Conservation (phyloP, 2,113 vertebrate species). For the Hemiprocne comata region DNA sequence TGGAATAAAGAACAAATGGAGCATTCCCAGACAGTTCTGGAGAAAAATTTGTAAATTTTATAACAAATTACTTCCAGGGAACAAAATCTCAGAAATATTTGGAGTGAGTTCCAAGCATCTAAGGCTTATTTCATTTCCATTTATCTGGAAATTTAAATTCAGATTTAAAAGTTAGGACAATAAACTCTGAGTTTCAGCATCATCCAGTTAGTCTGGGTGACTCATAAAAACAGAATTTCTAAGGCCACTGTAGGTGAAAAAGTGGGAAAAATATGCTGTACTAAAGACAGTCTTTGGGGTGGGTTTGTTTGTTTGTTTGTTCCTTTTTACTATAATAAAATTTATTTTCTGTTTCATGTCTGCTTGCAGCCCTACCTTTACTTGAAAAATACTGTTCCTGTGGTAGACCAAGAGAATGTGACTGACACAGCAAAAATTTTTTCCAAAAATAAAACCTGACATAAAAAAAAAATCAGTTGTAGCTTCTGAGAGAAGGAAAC, state of each 20-base stretch:
- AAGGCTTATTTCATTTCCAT: background rate
- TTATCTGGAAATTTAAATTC: background rate
- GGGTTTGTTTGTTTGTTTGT: rapidly evolving
- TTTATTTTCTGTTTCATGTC: background rate
- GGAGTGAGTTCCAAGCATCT: background rate
- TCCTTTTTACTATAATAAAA: background rate
- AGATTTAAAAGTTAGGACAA: background rate
- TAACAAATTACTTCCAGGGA: background rate
- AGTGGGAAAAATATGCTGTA: too few species aligned
- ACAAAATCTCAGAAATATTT: background rate
- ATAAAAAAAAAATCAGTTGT: background rate
- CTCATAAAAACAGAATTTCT: background rate
- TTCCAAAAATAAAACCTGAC: background rate
- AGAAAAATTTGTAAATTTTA: background rate
- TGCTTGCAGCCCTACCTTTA: background rate
- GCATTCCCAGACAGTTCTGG: background rate
- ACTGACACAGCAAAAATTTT: background rate
- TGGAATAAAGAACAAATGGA: background rate
- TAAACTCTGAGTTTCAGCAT: background rate
- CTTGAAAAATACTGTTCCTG: background rate
- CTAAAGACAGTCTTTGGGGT: background rate
- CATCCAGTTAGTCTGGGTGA: background rate
- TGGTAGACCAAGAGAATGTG: background rate
- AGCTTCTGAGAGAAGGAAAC: background rate
- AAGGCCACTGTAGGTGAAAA: background rate